Evolutionary conservation across 2,797 vertebrate genomes (phyloP).

Genomic region (Lacerta bilineata): DNA sequence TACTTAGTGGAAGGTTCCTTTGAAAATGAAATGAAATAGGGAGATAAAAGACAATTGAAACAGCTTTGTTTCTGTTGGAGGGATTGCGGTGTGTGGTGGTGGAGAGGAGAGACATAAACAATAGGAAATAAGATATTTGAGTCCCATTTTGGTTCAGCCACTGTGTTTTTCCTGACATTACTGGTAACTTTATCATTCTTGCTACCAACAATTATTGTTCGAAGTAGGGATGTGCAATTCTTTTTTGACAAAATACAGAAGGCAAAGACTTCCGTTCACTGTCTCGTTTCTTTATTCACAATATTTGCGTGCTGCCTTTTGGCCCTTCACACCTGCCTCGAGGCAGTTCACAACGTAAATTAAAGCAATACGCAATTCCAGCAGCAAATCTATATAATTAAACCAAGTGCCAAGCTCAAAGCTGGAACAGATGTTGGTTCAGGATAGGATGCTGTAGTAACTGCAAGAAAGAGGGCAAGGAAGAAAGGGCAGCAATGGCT

Average conservation of each 20-base stretch:
- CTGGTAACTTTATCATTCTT: not conserved
- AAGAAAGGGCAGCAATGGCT: not conserved
- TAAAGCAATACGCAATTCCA: not conserved
- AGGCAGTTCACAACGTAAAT: no score
- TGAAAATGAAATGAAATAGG: not conserved
- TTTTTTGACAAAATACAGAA: no score
- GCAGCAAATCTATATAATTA: not conserved
- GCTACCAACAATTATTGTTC: no score
- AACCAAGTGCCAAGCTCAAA: not conserved
- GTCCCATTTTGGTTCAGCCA: not conserved
- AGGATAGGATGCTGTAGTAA: not conserved
- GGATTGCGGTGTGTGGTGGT: fast-evolving
- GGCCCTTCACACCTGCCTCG: not conserved
- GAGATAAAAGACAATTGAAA: conserved; percentile 20
- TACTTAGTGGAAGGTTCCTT: not conserved
- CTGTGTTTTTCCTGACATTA: not conserved
- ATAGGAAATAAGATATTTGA: not conserved
- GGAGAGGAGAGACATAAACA: not conserved
- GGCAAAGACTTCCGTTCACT: not conserved
- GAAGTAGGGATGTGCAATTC: no score
- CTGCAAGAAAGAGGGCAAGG: not conserved
- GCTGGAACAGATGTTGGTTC: not conserved
- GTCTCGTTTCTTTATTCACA: not conserved
- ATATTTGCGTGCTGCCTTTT: not conserved
- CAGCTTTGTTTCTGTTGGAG: not conserved